A percentile compares a stretch with the other conserved stretches of the same genome.
Conservation (phyloP, 2,797 vertebrate genomes). For the Chloroceryle amazona region DNA sequence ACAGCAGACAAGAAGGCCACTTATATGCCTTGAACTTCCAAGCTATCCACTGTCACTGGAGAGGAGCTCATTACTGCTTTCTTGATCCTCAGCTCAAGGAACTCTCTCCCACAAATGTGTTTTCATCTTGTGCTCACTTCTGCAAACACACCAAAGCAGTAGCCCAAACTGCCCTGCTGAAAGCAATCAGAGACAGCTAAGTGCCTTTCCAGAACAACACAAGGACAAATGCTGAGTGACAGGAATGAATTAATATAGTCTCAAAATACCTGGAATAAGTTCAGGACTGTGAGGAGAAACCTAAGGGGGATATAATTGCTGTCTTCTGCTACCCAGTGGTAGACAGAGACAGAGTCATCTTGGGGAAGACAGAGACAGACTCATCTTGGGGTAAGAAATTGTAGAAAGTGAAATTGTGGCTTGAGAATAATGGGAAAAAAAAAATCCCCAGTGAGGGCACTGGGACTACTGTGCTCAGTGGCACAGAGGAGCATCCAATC, state of each 20-base stretch:
- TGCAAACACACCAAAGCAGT: not conserved
- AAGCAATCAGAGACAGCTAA: not conserved
- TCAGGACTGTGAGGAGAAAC: not conserved
- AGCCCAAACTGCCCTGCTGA: not conserved
- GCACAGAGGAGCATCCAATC: not conserved
- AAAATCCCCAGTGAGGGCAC: not conserved
- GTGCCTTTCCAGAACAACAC: not conserved
- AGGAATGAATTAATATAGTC: not conserved
- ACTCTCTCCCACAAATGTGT: fast-evolving
- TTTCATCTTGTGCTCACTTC: not conserved
- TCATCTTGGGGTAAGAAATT: not conserved
- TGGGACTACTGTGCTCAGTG: not conserved
- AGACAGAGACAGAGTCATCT: not conserved
- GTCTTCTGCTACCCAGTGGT: not conserved
- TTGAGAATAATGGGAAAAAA: fast-evolving
- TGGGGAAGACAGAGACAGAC: not conserved
- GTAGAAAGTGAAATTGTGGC: not conserved
- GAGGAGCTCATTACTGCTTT: not conserved
- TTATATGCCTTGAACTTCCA: not conserved
- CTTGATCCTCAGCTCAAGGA: not conserved
- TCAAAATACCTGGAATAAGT: not conserved
- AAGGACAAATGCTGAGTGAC: not conserved
- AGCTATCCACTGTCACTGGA: fast-evolving
- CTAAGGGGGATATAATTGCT: not conserved
- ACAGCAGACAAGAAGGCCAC: not conserved